Conservation (phyloP, 23 tunicate species). For the Halocynthia roretzi region DNA sequence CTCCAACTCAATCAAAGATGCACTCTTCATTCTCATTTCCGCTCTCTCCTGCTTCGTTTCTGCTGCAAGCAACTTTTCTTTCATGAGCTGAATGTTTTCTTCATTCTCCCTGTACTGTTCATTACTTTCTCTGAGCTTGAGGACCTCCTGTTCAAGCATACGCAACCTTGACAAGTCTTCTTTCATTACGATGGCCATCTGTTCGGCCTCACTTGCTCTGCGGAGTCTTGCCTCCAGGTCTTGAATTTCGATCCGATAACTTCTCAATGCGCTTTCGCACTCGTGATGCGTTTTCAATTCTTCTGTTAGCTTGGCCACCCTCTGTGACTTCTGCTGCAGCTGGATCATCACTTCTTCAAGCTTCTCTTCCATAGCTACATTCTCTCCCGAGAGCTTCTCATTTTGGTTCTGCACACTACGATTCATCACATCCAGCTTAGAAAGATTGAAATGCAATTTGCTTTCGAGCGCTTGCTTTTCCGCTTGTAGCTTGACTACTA, state of each 20-base stretch:
- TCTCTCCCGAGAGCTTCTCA: not conserved
- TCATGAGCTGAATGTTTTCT: conserved; percentile 41
- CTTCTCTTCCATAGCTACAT: not conserved
- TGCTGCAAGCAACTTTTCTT: conserved; percentile 44
- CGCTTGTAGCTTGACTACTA: not conserved
- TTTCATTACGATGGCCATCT: conserved; percentile 6
- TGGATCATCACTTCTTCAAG: not conserved
- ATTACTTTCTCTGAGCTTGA: conserved; percentile 3
- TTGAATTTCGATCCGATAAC: not conserved
- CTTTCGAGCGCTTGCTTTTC: conserved; percentile 2
- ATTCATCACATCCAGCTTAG: not conserved
- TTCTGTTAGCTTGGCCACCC: conserved; percentile 14
- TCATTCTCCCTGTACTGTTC: conserved; percentile 33
- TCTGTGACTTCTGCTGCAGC: conserved; percentile 1
- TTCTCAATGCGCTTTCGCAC: not conserved
- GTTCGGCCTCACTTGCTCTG: conserved; percentile 11
- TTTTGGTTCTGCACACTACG: not conserved
- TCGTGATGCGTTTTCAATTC: not conserved
- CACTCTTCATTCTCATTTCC: conserved; percentile 15
- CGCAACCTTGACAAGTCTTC: conserved; percentile 15
- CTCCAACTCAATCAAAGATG: conserved; percentile 25
- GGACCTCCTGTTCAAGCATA: conserved; percentile 11
- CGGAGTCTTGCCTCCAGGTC: conserved; percentile 6
- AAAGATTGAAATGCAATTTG: not conserved
- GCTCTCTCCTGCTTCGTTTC: conserved; percentile 36